phyloP scores from a whole-genome alignment of 2,888 invertebrate genomes.

The Polymixis lichenea region DNA sequence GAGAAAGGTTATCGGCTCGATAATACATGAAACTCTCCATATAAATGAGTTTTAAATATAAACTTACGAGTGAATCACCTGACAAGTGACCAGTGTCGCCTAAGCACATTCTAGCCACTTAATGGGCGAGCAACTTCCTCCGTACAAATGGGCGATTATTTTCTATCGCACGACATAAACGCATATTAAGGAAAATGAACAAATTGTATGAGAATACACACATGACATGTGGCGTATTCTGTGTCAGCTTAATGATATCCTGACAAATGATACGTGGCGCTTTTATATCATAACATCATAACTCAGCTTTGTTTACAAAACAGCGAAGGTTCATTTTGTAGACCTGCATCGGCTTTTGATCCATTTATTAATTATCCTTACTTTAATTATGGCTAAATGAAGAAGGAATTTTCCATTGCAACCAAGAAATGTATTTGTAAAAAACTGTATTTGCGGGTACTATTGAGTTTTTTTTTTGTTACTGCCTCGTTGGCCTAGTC shows the following conservation, averaged over 20 bases:
- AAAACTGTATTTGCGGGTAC: too few relatives aligned
- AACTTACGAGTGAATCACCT: not conserved
- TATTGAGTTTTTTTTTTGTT: too few relatives aligned
- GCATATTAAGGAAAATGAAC: constrained; percentile 17
- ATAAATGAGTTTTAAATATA: not conserved
- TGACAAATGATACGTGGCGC: constrained; percentile 22
- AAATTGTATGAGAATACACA: constrained; percentile 27
- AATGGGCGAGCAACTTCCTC: not conserved
- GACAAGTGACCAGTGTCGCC: not conserved
- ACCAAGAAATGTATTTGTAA: too few relatives aligned
- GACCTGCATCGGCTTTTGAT: constrained; percentile 9
- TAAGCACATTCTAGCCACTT: not conserved
- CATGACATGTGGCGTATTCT: constrained; percentile 22
- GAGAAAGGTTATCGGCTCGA: not conserved
- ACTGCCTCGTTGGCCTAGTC: too few relatives aligned
- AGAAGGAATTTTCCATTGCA: not conserved
- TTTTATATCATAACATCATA: constrained; percentile 13
- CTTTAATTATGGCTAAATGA: not conserved
- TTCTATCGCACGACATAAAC: not conserved
- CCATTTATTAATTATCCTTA: constrained; percentile 1
- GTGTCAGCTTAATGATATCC: constrained; percentile 48
- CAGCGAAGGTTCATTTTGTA: not conserved
- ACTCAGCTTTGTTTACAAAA: not conserved
- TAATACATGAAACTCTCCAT: not conserved
- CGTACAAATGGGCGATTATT: not conserved